Conservation (phyloP, 1,140 invertebrate genomes). For the Drosophila rhopaloa region DNA sequence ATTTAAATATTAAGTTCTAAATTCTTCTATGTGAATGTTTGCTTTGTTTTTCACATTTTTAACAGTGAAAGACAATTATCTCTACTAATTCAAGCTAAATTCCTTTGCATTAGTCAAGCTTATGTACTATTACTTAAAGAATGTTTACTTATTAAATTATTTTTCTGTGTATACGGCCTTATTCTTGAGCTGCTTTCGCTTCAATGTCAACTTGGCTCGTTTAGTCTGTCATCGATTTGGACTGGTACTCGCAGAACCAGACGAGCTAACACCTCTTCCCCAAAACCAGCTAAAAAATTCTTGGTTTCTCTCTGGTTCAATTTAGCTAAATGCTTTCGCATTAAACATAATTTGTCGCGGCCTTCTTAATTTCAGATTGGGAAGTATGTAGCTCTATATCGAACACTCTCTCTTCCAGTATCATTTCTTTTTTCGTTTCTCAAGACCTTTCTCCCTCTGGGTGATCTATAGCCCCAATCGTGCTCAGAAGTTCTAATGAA, state of each 20-base stretch:
- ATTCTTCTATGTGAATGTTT: too few species aligned
- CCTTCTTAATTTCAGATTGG: slow-evolving; percentile 49
- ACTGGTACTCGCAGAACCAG: slow-evolving; percentile 63
- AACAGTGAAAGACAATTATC: too few species aligned
- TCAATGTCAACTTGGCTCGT: slow-evolving; percentile 66
- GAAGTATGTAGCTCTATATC: slow-evolving; percentile 19
- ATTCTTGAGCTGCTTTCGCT: slow-evolving; percentile 65
- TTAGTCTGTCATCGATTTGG: slow-evolving; percentile 75
- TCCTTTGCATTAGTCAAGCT: too few species aligned
- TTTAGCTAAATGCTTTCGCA: slow-evolving; percentile 57
- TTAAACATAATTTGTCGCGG: slow-evolving; percentile 57
- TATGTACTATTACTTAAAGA: too few species aligned
- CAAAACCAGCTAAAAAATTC: slow-evolving; percentile 46
- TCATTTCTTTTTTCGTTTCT: slow-evolving; percentile 13
- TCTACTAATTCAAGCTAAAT: too few species aligned
- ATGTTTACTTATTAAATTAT: too few species aligned
- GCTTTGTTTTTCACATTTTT: too few species aligned
- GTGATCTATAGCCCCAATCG: slow-evolving; percentile 45
- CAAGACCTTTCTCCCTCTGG: slow-evolving; percentile 37
- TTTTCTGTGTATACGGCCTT: slow-evolving; percentile 8
- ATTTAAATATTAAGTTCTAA: too few species aligned
- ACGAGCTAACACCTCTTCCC: slow-evolving; percentile 29
- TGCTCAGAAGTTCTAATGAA: slow-evolving; percentile 62
- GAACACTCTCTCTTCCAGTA: slow-evolving; percentile 15
- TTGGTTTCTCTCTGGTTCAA: slow-evolving; percentile 31